These are phyloP conservation scores for Anabacerthia variegaticeps DNA, from an alignment of 2,797 vertebrate genomes.

Conservation along the genomic window DNA sequence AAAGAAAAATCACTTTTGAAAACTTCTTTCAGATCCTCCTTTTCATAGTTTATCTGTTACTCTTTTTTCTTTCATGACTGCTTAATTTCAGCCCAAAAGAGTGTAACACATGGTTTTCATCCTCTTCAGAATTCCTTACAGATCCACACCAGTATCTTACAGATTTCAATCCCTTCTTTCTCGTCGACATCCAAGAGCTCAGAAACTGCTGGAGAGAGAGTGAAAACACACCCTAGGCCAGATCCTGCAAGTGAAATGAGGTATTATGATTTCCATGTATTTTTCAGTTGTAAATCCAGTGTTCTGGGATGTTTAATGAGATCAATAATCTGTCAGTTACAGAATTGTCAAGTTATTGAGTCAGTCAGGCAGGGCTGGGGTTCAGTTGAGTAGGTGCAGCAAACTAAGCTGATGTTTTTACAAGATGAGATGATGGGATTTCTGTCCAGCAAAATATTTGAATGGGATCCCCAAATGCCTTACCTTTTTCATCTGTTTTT, in stretches of 20 bases:
- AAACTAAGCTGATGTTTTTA: neutral
- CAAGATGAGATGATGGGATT: neutral
- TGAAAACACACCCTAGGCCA: conserved; percentile 38
- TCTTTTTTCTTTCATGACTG: neutral
- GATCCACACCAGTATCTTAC: conserved; percentile 77
- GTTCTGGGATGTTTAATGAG: neutral
- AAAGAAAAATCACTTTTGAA: neutral
- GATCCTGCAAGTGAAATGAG: conserved; percentile 68
- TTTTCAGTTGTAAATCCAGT: neutral
- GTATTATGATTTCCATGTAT: conserved; percentile 37
- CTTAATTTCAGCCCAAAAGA: neutral
- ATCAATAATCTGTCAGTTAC: neutral
- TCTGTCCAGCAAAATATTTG: neutral
- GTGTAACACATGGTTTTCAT: neutral
- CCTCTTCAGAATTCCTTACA: conserved; percentile 57
- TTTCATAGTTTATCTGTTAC: neutral
- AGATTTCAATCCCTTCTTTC: conserved; percentile 77
- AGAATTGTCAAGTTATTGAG: neutral
- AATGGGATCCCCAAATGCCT: neutral
- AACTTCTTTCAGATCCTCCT: neutral
- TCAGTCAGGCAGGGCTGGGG: neutral
- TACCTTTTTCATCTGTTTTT: neutral
- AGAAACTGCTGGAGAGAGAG: conserved; percentile 62
- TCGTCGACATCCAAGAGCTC: conserved; percentile 65
- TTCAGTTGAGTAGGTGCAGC: neutral